Conservation (phyloP, 2,113 vertebrate genomes). For the Pteruthius melanotis region DNA sequence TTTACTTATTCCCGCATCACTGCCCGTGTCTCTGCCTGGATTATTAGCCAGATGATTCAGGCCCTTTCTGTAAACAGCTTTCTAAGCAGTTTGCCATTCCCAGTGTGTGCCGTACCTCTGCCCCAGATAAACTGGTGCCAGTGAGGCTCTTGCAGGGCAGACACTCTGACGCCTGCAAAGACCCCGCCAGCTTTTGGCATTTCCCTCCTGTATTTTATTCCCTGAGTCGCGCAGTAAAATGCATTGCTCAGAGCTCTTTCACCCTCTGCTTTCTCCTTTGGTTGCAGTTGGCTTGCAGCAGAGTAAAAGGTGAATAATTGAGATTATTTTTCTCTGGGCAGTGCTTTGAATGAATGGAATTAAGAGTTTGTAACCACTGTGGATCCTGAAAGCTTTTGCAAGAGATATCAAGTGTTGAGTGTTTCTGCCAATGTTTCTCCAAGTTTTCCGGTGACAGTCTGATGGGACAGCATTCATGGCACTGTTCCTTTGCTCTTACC, state of each 20-base stretch:
- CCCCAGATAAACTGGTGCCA: background rate
- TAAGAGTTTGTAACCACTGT: background rate
- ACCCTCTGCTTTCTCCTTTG: background rate
- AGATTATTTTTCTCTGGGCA: background rate
- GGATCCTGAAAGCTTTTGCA: background rate
- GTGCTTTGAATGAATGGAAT: background rate
- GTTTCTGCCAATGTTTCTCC: background rate
- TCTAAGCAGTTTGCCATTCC: background rate
- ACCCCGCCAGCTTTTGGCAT: background rate
- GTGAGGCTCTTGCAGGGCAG: background rate
- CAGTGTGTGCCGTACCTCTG: background rate
- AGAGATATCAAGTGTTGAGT: background rate
- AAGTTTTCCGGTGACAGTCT: rapidly evolving
- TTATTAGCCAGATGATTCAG: background rate
- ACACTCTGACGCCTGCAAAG: background rate
- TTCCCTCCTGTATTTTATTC: background rate
- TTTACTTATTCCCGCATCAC: background rate
- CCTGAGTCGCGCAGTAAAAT: background rate
- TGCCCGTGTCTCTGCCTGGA: background rate
- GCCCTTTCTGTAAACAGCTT: background rate
- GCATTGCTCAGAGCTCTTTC: background rate
- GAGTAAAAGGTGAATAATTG: background rate
- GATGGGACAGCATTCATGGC: background rate
- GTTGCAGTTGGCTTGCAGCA: background rate
- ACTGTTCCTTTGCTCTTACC: background rate